Base-by-base conservation (phyloP, 2,888 invertebrate genomes). In the Callimorpha dominula region DNA sequence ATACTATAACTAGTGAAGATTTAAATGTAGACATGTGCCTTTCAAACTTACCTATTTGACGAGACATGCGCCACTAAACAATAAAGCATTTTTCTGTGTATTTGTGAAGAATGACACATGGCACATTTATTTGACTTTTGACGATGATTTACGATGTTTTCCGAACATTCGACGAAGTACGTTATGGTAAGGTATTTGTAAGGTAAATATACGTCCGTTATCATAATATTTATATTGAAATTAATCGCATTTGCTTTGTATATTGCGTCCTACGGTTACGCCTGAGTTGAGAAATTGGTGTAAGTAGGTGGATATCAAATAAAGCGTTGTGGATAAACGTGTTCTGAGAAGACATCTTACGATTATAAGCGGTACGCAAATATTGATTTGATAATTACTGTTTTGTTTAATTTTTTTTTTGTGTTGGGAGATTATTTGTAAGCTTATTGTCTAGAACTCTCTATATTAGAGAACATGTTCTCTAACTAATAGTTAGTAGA, bases 171-270 rank as follows among this genome's bases (percentile, higher is more conserved):
- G 31, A 43, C 68, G 78, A 66, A 72, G 73, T 71, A 72, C 14
- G 17, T n/a, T 49, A 40, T 64, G 52, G 31, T 54, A 11, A 60
- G 54, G 76, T 72, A 75, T 75, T 76, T 64, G 78, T 57, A 17
- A 71, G 66, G 73, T 49, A 77, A 80, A 84, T 54, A 60, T 15
- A 14, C n/a, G 43, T 1, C 86, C 81, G 84, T 80, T 84, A 84
- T 68, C 20, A 79, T 20, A 84, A 85, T 84, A 85, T 83, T 85
- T 78, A 76, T 60, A 64, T n/a, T 68, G 78, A 76, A 17, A 80
- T 78, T 78, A 78, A 83, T 85, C 77, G 78, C 76, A 76, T 79
- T 77, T 79, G 72, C 67, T 66, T 74, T 65, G 66, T 54, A 49
- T 85, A 71, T 77, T 77, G 75, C 78, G 83, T 78, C 78, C 70